Conservation (phyloP, 2,797 vertebrate species). For the Rhynchonycteris naso region DNA sequence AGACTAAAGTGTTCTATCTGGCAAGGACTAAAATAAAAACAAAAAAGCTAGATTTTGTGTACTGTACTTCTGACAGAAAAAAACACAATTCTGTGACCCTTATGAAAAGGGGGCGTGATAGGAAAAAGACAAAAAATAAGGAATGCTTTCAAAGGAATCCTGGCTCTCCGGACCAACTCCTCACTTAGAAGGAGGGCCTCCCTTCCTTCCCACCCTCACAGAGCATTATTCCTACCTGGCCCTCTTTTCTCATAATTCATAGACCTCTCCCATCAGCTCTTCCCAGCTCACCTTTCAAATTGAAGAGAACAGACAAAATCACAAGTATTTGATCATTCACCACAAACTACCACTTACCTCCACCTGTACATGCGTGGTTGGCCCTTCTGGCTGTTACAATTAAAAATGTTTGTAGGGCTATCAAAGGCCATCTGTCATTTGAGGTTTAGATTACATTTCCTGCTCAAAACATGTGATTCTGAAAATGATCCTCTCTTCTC, state of each 20-base stretch:
- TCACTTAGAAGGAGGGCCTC: not conserved
- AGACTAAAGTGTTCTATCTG: not conserved
- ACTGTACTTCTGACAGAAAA: not conserved
- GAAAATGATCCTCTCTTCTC: not conserved
- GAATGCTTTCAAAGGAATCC: not conserved
- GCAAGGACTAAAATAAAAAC: not conserved
- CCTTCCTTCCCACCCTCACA: not conserved
- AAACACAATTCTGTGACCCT: not conserved
- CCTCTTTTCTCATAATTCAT: not conserved
- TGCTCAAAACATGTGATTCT: not conserved
- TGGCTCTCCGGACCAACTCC: not conserved
- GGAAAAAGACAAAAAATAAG: not conserved
- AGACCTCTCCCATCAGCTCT: not conserved
- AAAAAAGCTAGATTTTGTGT: not conserved
- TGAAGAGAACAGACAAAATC: not conserved
- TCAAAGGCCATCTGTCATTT: not conserved
- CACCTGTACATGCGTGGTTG: not conserved
- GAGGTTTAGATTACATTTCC: not conserved
- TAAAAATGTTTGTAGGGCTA: not conserved
- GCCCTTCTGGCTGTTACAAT: not conserved
- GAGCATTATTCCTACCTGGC: not conserved
- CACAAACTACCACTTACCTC: not conserved
- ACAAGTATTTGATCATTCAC: not conserved
- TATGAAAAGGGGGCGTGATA: not conserved
- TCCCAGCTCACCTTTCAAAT: not conserved